Percentiles rank a stretch among this genome's conserved stretches.
phyloP scores from a whole-genome alignment of 2,113 vertebrate genomes.

The Poeciliopsis retropinna region DNA sequence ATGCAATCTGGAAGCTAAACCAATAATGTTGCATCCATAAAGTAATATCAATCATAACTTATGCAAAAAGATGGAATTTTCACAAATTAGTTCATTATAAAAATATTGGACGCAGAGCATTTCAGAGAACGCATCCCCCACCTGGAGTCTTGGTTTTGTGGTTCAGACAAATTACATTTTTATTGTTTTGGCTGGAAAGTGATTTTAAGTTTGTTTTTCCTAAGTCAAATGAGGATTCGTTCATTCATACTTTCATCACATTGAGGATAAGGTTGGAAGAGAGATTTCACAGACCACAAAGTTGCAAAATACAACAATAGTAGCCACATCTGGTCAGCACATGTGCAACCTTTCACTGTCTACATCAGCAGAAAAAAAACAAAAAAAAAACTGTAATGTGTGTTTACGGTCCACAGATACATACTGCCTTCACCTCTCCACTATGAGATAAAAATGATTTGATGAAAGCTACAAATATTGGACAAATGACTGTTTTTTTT shows the following conservation, averaged over 20 bases:
- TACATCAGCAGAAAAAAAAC: slow-evolving; percentile 28
- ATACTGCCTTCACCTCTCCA: slow-evolving; percentile 40
- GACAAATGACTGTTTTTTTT: slow-evolving; percentile 31
- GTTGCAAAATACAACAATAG: slow-evolving; percentile 55
- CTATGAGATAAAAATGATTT: slow-evolving; percentile 13
- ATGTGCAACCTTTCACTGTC: slow-evolving; percentile 63
- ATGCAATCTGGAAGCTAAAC: not conserved
- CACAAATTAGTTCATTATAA: not conserved
- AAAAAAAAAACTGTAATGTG: slow-evolving; percentile 17
- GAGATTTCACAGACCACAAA: slow-evolving; percentile 42
- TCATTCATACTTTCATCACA: slow-evolving; percentile 54
- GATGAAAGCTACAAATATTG: slow-evolving; percentile 23
- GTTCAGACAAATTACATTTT: slow-evolving; percentile 12
- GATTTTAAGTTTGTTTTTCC: slow-evolving; percentile 2
- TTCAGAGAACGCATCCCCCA: not conserved
- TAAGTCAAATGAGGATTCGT: slow-evolving; percentile 32
- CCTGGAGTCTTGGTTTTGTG: slow-evolving; percentile 9
- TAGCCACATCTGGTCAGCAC: slow-evolving; percentile 75
- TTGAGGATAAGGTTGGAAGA: slow-evolving; percentile 28
- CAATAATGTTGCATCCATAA: not conserved
- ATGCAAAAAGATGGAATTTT: not conserved
- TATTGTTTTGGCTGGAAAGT: slow-evolving; percentile 21
- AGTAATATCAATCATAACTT: not conserved
- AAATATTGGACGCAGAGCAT: not conserved
- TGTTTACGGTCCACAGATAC: slow-evolving; percentile 55